These are phyloP conservation scores for Rhimphoctona megacephalus DNA, from an alignment of 2,888 invertebrate genomes.

Conservation along the genomic window DNA sequence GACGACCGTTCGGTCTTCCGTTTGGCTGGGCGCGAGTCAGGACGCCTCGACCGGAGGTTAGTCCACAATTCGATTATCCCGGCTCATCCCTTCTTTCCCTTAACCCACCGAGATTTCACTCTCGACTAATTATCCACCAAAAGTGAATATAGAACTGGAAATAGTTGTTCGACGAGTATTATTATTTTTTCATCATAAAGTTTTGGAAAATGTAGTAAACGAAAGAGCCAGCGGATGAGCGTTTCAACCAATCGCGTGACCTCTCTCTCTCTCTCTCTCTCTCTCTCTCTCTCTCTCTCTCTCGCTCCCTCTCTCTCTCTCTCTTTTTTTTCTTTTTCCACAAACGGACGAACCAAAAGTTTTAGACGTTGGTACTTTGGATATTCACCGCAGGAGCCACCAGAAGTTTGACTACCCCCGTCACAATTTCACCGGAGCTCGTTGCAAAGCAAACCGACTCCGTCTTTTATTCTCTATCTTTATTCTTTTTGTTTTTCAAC, in stretches of 20 bases:
- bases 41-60: conserved; percentile 77
- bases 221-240: background rate
- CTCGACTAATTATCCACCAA: background rate
- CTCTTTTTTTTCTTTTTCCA: background rate
- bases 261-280: background rate
- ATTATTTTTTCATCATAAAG: background rate
- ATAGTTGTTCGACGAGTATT: background rate
- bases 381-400: background rate
- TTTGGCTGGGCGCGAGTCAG: conserved; percentile 88
- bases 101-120: background rate
- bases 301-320: background rate
- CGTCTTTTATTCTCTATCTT: background rate
- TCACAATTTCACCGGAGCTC: background rate
- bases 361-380: background rate
- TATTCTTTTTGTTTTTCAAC: background rate
- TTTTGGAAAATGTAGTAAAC: background rate
- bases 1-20: conserved; percentile 89
- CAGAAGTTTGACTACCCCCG: background rate
- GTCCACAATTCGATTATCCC: conserved; percentile 51
- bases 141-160: background rate
- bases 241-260: background rate
- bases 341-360: background rate
- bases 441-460: background rate
- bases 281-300: background rate
- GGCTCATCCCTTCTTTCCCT: background rate